These are phyloP conservation scores for Saccopteryx bilineata DNA, from an alignment of 2,113 vertebrate genomes.

Conservation along the genomic window DNA sequence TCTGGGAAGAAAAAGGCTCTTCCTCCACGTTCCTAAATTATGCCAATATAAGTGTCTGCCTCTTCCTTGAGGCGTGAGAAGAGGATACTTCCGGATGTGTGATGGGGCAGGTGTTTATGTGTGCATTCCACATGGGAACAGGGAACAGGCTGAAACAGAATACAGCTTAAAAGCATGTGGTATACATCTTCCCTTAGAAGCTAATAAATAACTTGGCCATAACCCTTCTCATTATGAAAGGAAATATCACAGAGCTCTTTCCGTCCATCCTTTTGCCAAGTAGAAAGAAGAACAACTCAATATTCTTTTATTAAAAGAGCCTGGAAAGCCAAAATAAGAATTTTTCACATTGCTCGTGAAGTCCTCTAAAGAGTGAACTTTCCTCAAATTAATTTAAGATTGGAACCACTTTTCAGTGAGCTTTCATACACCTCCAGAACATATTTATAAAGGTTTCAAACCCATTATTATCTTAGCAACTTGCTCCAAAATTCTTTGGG, in stretches of 20 bases:
- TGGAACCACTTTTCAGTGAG: neutral
- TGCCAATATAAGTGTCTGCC: neutral
- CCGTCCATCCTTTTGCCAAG: neutral
- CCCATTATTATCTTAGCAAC: slow-evolving; percentile 45
- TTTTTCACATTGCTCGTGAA: neutral
- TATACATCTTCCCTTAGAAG: slow-evolving; percentile 34
- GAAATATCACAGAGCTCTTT: slow-evolving; percentile 55
- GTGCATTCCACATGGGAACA: neutral
- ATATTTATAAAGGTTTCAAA: slow-evolving; percentile 58
- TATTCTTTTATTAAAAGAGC: slow-evolving; percentile 50
- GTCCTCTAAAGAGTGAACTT: slow-evolving; percentile 6
- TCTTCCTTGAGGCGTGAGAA: neutral
- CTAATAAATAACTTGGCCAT: slow-evolving; percentile 52
- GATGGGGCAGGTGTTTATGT: neutral
- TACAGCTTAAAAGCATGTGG: slow-evolving; percentile 24
- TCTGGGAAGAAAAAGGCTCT: slow-evolving; percentile 23
- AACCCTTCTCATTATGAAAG: neutral
- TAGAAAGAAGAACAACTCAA: slow-evolving; percentile 23
- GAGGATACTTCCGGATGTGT: neutral
- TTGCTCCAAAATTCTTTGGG: neutral
- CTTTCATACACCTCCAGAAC: neutral
- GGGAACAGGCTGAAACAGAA: neutral
- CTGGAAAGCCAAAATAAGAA: slow-evolving; percentile 38
- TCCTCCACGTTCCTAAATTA: slow-evolving; percentile 35
- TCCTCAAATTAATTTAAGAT: neutral